A percentile compares a stretch with the other conserved stretches of the same genome.
Conservation (phyloP, 2,888 invertebrate genomes). For the Mythimna pallens region DNA sequence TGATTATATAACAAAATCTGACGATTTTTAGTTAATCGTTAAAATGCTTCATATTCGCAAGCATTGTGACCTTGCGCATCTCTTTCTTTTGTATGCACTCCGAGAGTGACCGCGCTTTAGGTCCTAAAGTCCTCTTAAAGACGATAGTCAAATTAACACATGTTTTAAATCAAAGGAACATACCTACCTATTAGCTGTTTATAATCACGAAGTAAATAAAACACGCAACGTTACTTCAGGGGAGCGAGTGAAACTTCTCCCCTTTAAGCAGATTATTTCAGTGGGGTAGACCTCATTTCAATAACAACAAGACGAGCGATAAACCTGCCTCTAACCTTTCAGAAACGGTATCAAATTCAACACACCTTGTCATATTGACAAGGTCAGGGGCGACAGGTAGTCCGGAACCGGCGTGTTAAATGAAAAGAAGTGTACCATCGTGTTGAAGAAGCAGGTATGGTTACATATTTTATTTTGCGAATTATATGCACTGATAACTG, state of each 20-base stretch:
- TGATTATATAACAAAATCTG: no score
- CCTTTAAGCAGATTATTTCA: constrained; percentile 18
- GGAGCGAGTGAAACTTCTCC: constrained; percentile 1
- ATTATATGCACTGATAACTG: no score
- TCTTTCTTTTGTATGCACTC: no score
- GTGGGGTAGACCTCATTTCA: constrained; percentile 19
- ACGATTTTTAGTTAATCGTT: no score
- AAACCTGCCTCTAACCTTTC: constrained; percentile 2
- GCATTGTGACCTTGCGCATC: no score
- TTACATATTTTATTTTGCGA: not conserved
- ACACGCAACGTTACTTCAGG: not conserved
- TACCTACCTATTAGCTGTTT: constrained; percentile 11
- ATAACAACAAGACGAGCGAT: constrained; percentile 19
- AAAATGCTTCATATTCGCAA: no score
- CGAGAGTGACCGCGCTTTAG: no score
- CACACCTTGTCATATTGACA: constrained; percentile 6
- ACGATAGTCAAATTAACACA: not conserved
- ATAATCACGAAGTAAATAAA: not conserved
- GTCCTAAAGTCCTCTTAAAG: not conserved
- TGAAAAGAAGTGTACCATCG: constrained; percentile 5
- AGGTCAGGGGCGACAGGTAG: constrained; percentile 35
- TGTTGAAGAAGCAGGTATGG: not conserved
- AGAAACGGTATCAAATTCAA: constrained; percentile 14
- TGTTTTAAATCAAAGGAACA: not conserved
- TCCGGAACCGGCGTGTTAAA: constrained; percentile 16